phyloP scores from a whole-genome alignment of 2,888 invertebrate genomes.

The Ornithoptera alexandrae region DNA sequence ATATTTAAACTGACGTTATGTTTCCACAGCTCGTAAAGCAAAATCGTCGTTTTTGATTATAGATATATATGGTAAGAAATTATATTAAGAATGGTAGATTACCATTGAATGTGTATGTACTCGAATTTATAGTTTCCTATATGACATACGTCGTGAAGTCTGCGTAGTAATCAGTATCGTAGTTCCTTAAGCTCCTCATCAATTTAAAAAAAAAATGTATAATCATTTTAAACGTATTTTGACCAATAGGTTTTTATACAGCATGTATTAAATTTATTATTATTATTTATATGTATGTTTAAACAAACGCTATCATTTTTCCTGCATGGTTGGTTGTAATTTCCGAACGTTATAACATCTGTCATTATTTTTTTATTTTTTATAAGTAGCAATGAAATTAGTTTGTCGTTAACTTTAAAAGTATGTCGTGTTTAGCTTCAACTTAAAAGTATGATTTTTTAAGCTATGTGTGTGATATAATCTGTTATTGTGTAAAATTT shows the following conservation, averaged over 20 bases:
- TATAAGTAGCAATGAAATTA: no score
- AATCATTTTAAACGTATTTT: neutral
- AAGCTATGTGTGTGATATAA: no score
- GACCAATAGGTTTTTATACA: neutral
- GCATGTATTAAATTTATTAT: neutral
- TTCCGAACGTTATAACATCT: no score
- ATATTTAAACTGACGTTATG: constrained; percentile 17
- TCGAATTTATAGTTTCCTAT: constrained; percentile 2
- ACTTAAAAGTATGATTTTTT: no score
- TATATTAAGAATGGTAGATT: constrained; percentile 25
- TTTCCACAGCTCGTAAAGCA: constrained; percentile 58
- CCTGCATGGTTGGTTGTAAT: neutral
- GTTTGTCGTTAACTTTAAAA: no score
- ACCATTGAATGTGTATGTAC: constrained; percentile 15
- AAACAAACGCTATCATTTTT: neutral
- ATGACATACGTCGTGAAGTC: neutral
- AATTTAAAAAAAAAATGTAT: no score
- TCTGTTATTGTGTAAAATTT: no score
- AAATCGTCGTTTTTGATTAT: constrained; percentile 57
- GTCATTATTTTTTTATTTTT: no score
- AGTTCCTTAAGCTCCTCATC: neutral
- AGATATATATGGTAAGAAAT: constrained; percentile 66
- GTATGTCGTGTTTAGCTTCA: no score
- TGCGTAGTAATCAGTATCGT: neutral
- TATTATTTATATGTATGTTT: neutral